Evolutionary conservation across 2,113 vertebrate genomes (phyloP).

Genomic region (Manacus vitellinus): DNA sequence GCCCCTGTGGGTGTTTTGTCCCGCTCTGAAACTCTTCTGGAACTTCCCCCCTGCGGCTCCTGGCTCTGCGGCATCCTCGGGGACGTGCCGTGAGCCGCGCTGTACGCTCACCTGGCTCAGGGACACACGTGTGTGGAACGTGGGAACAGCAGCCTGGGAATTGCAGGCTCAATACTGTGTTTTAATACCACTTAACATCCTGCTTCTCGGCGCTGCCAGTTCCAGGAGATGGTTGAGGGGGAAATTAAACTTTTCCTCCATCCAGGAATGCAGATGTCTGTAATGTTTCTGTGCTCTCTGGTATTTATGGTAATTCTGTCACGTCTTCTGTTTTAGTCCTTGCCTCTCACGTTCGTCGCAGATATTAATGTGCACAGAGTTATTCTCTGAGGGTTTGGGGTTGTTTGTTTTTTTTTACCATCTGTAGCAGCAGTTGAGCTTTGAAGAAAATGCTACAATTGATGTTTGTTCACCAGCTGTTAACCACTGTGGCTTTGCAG

Average conservation of each 20-base stretch:
- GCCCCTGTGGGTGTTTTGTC: fast-evolving
- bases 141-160: fast-evolving
- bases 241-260: not conserved
- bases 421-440: not conserved
- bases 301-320: not conserved
- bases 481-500: not conserved
- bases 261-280: not conserved
- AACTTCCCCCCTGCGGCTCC: not conserved
- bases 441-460: not conserved
- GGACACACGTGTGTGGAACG: not conserved
- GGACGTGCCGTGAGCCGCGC: fast-evolving
- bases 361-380: not conserved
- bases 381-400: not conserved
- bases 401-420: not conserved
- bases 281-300: not conserved
- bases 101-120: fast-evolving
- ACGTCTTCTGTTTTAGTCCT: not conserved
- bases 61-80: fast-evolving
- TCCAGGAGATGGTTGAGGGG: fast-evolving
- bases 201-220: fast-evolving
- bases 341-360: fast-evolving
- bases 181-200: fast-evolving
- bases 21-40: not conserved
- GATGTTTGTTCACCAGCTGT: not conserved
- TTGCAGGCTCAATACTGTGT: fast-evolving